These are phyloP conservation scores for Platichthys stellatus DNA, from an alignment of 2,113 vertebrate species.

Conservation along the genomic window DNA sequence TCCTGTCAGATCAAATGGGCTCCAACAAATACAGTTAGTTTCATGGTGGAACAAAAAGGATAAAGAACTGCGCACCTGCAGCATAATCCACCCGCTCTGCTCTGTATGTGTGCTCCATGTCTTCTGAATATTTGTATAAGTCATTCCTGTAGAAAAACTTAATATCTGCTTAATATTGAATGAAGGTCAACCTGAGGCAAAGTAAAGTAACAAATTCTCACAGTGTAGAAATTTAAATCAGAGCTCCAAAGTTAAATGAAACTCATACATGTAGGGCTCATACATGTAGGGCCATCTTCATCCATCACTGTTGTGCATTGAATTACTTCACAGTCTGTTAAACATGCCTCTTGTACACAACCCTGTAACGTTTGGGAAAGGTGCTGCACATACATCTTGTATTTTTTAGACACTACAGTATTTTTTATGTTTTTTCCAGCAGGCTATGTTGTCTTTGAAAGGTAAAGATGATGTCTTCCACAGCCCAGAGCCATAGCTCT, in stretches of 20 bases:
- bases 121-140: not conserved
- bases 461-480: constrained; percentile 31
- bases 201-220: constrained; percentile 1
- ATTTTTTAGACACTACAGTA: constrained; percentile 12
- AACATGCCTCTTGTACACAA: not conserved
- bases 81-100: not conserved
- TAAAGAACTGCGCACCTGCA: not conserved
- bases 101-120: not conserved
- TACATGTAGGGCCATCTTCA: not conserved
- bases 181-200: constrained; percentile 7
- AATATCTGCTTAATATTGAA: not conserved
- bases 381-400: not conserved
- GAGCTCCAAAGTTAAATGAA: constrained; percentile 43
- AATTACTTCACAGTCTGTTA: constrained; percentile 25
- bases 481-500: constrained; percentile 48
- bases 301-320: constrained; percentile 1
- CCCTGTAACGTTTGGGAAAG: constrained; percentile 16
- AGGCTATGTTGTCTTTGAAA: constrained; percentile 22
- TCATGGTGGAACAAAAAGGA: constrained; percentile 6
- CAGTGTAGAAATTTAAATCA: constrained; percentile 26
- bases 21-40: not conserved
- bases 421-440: constrained; percentile 38
- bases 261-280: not conserved
- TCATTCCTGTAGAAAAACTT: too few species aligned
- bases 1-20: constrained; percentile 1